Evolutionary conservation across 2,888 invertebrate species (phyloP).

Genomic region (Lucinisca nassula): DNA sequence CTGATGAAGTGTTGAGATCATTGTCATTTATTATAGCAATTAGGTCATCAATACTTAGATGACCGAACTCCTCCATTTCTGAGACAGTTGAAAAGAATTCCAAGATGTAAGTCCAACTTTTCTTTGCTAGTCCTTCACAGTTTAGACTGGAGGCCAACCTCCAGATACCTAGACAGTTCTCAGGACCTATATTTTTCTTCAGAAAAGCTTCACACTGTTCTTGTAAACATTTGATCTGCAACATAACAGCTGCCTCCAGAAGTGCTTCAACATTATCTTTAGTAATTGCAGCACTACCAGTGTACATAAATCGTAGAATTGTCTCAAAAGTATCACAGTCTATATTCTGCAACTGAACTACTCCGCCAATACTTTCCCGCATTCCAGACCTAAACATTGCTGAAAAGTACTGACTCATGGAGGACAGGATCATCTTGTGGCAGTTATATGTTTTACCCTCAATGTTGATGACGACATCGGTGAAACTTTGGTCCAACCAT

Average conservation of each 20-base stretch:
- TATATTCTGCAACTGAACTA: conserved; percentile 87
- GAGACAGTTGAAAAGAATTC: conserved; percentile 63
- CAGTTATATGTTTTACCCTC: conserved; percentile 65
- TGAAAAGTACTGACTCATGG: conserved; percentile 72
- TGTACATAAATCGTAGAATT: conserved; percentile 94
- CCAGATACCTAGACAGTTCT: conserved; percentile 95
- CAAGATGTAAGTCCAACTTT: conserved; percentile 92
- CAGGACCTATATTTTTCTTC: conserved; percentile 89
- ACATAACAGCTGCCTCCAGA: conserved; percentile 94
- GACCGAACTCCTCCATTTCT: conserved; percentile 71
- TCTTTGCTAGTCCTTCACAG: conserved; percentile 91
- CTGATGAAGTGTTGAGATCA: conserved; percentile 95
- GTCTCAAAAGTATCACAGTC: conserved; percentile 93
- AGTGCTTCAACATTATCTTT: conserved; percentile 92
- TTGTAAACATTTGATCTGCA: conserved; percentile 94
- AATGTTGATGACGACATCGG: conserved; percentile 70
- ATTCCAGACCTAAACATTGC: conserved; percentile 69
- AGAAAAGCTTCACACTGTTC: conserved; percentile 94
- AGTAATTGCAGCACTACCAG: conserved; percentile 93
- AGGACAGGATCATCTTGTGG: conserved; percentile 70
- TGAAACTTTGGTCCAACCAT: conserved; percentile 65
- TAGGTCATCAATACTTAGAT: conserved; percentile 92
- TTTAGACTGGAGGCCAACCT: conserved; percentile 93
- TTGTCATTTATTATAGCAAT: conserved; percentile 93
- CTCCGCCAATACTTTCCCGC: conserved; percentile 69